These are phyloP conservation scores for Steinernema feltiae DNA, from an alignment of 1,140 invertebrate species.

Conservation along the genomic window DNA sequence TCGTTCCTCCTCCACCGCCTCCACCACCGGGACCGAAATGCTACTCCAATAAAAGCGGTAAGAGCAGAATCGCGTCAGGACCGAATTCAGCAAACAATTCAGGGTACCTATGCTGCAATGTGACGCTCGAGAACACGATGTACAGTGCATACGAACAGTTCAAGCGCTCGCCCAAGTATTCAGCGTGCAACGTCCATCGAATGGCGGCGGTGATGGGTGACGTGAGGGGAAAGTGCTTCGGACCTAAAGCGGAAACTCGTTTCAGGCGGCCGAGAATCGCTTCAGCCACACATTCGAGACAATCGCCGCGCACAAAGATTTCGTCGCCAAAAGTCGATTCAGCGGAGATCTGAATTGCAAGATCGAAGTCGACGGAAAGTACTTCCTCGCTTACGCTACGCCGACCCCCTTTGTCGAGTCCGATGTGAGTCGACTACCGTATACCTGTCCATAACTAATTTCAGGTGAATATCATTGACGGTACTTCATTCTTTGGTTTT, in stretches of 20 bases:
- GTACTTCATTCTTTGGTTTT: slow-evolving; percentile 31
- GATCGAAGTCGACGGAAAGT: slow-evolving; percentile 38
- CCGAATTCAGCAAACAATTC: neutral
- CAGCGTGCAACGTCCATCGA: slow-evolving; percentile 31
- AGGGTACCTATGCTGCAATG: slow-evolving; percentile 35
- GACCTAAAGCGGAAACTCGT: neutral
- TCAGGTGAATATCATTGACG: slow-evolving; percentile 36
- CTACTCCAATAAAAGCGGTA: slow-evolving; percentile 34
- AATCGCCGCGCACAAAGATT: slow-evolving; percentile 32
- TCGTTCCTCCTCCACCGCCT: slow-evolving; percentile 35
- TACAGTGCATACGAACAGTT: slow-evolving; percentile 17
- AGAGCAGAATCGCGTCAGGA: neutral
- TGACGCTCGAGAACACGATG: slow-evolving; percentile 32
- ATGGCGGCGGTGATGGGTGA: slow-evolving; percentile 29
- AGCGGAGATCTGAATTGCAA: slow-evolving; percentile 38
- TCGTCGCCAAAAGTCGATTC: slow-evolving; percentile 38
- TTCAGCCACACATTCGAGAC: slow-evolving; percentile 34
- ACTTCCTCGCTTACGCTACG: slow-evolving; percentile 35
- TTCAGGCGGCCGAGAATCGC: slow-evolving; percentile 30
- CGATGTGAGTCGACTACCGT: slow-evolving; percentile 16
- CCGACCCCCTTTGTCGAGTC: slow-evolving; percentile 17
- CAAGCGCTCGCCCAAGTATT: slow-evolving; percentile 15
- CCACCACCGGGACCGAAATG: slow-evolving; percentile 39
- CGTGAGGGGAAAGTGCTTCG: slow-evolving; percentile 16
- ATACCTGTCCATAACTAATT: neutral